Percentiles rank a stretch among this genome's conserved stretches.
phyloP scores from a whole-genome alignment of 2,113 vertebrate species.

The Upupa epops region DNA sequence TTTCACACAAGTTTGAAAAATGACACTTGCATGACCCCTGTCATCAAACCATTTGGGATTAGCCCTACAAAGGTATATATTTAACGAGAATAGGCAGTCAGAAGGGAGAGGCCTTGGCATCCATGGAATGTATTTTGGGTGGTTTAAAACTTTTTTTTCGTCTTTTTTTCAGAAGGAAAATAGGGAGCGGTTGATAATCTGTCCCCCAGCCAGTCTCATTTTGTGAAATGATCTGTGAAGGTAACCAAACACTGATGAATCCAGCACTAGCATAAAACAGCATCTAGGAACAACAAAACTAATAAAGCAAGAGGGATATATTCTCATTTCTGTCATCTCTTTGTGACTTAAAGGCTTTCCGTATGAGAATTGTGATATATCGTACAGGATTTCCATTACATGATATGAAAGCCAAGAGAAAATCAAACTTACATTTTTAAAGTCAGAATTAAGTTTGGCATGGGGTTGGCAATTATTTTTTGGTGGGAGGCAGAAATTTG shows the following conservation, averaged over 20 bases:
- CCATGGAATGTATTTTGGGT: constrained; percentile 36
- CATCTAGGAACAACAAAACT: constrained; percentile 17
- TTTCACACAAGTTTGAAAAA: constrained; percentile 79
- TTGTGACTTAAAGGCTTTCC: background rate
- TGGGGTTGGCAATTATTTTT: background rate
- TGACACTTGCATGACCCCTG: constrained; percentile 72
- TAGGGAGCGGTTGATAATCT: constrained; percentile 27
- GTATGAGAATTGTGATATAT: background rate
- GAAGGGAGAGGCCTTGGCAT: constrained; percentile 40
- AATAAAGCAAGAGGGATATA: background rate
- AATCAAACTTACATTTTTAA: background rate
- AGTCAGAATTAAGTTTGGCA: background rate
- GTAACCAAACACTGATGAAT: constrained; percentile 31
- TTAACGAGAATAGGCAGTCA: constrained; percentile 59
- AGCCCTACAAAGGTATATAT: constrained; percentile 62
- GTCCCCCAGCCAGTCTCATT: constrained; percentile 29
- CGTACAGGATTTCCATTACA: background rate
- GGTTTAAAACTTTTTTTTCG: constrained; percentile 31
- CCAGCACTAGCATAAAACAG: constrained; percentile 10
- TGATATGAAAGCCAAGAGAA: background rate
- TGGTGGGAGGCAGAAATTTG: background rate
- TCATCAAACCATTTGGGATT: constrained; percentile 72
- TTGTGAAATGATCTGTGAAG: constrained; percentile 45
- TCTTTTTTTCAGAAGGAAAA: constrained; percentile 42
- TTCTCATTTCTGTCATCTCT: background rate